These are phyloP conservation scores for Andrena marginata DNA, from an alignment of 2,888 invertebrate genomes.

Conservation along the genomic window DNA sequence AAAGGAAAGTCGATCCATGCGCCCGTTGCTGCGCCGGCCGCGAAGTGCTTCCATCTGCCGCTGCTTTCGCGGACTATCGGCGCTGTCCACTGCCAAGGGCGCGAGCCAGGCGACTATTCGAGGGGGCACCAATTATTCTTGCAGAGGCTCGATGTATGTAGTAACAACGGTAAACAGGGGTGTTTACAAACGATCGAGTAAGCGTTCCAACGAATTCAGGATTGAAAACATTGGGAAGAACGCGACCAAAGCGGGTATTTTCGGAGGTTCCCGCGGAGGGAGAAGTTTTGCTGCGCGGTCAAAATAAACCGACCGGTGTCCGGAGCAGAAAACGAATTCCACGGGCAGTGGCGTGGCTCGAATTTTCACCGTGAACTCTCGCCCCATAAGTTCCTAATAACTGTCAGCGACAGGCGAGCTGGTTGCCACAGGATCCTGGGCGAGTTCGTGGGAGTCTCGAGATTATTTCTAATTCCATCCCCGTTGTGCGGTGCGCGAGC, in stretches of 20 bases:
- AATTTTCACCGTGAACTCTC: constrained; percentile 47
- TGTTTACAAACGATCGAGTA: not conserved
- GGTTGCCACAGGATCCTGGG: constrained; percentile 36
- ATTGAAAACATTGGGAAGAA: not conserved
- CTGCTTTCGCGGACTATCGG: constrained; percentile 35
- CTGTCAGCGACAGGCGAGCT: constrained; percentile 71
- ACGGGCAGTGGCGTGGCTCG: constrained; percentile 7
- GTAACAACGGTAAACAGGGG: not conserved
- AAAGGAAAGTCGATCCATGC: constrained; percentile 32
- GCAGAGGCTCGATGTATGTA: not conserved
- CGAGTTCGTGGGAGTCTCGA: constrained; percentile 45
- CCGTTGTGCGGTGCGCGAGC: not conserved
- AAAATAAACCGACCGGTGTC: constrained; percentile 42
- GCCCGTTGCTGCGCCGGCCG: not conserved
- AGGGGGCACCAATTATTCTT: not conserved
- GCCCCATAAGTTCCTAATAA: constrained; percentile 72
- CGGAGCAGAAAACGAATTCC: constrained; percentile 33
- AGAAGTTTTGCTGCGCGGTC: not conserved
- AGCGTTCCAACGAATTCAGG: not conserved
- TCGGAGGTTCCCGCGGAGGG: not conserved
- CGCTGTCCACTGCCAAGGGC: constrained; percentile 48
- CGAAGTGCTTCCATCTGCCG: constrained; percentile 64
- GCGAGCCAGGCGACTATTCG: not conserved
- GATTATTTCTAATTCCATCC: constrained; percentile 73
- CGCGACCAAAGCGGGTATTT: constrained; percentile 8